Percentiles rank a stretch among this genome's conserved stretches.
phyloP scores from a whole-genome alignment of 2,113 vertebrate species.

The Sander lucioperca region DNA sequence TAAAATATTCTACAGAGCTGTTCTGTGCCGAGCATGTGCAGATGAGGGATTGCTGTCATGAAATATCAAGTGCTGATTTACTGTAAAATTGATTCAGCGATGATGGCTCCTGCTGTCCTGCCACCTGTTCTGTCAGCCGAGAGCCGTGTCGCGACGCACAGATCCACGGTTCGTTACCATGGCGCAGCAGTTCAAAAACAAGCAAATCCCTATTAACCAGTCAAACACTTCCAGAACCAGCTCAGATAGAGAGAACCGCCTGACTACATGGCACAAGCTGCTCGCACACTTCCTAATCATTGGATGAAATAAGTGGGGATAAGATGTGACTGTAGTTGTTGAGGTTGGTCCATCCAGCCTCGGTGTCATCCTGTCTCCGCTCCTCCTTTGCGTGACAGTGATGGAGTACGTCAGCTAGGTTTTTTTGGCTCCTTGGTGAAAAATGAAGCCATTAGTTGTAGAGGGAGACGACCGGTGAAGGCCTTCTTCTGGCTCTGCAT shows the following conservation, averaged over 20 bases:
- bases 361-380: slow-evolving; percentile 18
- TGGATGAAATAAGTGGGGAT: slow-evolving; percentile 4
- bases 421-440: slow-evolving; percentile 65
- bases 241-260: slow-evolving; percentile 8
- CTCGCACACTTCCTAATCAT: background rate
- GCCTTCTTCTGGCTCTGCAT: slow-evolving; percentile 25
- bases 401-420: slow-evolving; percentile 60
- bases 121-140: slow-evolving; percentile 81
- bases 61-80: slow-evolving; percentile 79
- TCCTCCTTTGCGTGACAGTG: slow-evolving; percentile 61
- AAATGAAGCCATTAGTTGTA: slow-evolving; percentile 79
- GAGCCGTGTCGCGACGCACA: slow-evolving; percentile 37
- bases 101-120: slow-evolving; percentile 78
- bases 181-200: slow-evolving; percentile 52
- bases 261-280: background rate
- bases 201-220: slow-evolving; percentile 60
- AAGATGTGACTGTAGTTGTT: background rate
- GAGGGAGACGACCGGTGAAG: slow-evolving; percentile 38
- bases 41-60: slow-evolving; percentile 64
- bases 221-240: slow-evolving; percentile 45
- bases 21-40: slow-evolving; percentile 27
- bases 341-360: slow-evolving; percentile 38
- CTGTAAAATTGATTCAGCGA: slow-evolving; percentile 79
- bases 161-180: slow-evolving; percentile 62
- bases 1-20: slow-evolving; percentile 2